Percentiles rank a stretch among this genome's conserved stretches.
phyloP scores from a whole-genome alignment of 2,113 vertebrate genomes.

The Tricholaema leucomelas region DNA sequence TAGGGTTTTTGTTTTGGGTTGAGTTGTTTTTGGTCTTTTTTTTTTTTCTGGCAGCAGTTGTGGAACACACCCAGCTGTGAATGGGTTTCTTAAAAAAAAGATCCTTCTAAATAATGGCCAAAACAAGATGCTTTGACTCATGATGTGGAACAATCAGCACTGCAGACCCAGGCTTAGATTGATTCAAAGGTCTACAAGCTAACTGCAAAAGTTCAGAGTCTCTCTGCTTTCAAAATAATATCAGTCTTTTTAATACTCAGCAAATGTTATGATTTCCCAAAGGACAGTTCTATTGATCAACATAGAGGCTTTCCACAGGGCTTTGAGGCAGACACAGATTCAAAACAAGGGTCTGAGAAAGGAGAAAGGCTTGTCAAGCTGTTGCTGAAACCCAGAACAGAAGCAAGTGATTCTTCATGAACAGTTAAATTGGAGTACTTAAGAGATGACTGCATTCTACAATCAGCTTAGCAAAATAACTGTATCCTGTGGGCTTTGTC shows the following conservation, averaged over 20 bases:
- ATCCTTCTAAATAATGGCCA: not conserved
- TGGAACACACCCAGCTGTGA: not conserved
- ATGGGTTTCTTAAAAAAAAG: not conserved
- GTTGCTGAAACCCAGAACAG: not conserved
- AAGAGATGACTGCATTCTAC: slow-evolving; percentile 4
- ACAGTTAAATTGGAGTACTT: not conserved
- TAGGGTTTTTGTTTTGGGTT: no score
- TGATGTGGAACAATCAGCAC: not conserved
- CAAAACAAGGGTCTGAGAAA: not conserved
- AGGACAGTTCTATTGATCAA: not conserved
- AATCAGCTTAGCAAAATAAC: slow-evolving; percentile 1
- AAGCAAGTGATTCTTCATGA: slow-evolving; percentile 20
- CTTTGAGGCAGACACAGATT: not conserved
- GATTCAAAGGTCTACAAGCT: not conserved
- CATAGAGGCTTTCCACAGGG: not conserved
- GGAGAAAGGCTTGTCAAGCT: not conserved
- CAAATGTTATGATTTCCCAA: not conserved
- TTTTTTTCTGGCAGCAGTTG: not conserved
- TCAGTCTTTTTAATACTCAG: rapidly evolving
- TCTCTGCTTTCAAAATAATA: not conserved
- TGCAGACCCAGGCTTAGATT: not conserved
- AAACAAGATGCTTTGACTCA: not conserved
- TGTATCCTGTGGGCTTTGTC: not conserved
- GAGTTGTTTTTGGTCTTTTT: no score
- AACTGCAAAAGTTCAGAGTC: not conserved